Percentiles rank a stretch among this genome's conserved stretches.
These are phyloP conservation scores for Nomada ruficornis DNA, from an alignment of 2,888 invertebrate species.

Conservation along the genomic window DNA sequence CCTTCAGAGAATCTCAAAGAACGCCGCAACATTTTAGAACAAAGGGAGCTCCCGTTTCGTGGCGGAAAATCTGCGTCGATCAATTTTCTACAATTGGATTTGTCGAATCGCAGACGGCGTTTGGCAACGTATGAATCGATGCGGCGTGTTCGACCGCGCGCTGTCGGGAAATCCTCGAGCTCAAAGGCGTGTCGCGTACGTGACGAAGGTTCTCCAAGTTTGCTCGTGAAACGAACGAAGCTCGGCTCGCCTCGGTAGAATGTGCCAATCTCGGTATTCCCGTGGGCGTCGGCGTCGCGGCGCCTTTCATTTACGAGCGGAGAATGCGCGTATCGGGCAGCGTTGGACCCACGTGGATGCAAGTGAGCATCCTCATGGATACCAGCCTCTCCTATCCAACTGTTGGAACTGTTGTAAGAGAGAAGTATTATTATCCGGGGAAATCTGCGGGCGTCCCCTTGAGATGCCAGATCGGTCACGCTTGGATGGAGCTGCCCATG, in stretches of 20 bases:
- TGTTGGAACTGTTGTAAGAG: slow-evolving; percentile 78
- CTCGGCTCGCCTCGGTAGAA: slow-evolving; percentile 47
- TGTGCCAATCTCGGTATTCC: slow-evolving; percentile 71
- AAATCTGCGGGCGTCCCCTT: slow-evolving; percentile 85
- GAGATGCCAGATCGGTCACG: slow-evolving; percentile 87
- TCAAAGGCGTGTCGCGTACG: slow-evolving; percentile 65
- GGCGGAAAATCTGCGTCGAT: slow-evolving; percentile 6
- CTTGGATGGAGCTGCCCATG: slow-evolving; percentile 79
- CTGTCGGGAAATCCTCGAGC: slow-evolving; percentile 31
- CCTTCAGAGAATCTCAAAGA: neutral
- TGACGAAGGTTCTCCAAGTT: slow-evolving; percentile 62
- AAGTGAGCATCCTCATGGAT: slow-evolving; percentile 62
- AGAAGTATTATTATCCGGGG: slow-evolving; percentile 87
- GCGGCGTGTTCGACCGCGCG: neutral
- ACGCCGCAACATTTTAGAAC: neutral
- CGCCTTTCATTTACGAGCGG: slow-evolving; percentile 76
- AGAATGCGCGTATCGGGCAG: slow-evolving; percentile 51
- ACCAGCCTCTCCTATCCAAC: slow-evolving; percentile 41
- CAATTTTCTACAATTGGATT: slow-evolving; percentile 38
- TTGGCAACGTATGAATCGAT: slow-evolving; percentile 8
- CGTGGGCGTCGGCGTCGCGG: slow-evolving; percentile 64
- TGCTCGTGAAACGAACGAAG: slow-evolving; percentile 41
- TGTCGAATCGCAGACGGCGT: neutral
- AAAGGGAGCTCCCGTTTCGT: neutral
- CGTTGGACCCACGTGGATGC: slow-evolving; percentile 54